Conservation (phyloP, 37 sponge, comb jelly and placozoan genomes). For the Bolinopsis microptera region DNA sequence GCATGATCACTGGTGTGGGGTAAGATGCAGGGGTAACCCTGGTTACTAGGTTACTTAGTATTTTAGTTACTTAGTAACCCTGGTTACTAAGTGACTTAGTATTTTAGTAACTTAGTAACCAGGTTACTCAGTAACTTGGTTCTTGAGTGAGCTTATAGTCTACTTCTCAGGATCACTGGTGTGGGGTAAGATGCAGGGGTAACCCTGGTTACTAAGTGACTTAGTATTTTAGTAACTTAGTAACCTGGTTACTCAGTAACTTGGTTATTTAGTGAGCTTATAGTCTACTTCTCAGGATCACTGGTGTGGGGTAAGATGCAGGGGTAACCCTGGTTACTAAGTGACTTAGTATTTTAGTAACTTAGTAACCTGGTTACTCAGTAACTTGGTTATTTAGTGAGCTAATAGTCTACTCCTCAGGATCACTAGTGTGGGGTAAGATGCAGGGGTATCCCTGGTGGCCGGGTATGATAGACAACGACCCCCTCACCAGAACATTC, state of each 20-base stretch:
- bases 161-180: conserved; percentile 60
- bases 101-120: conserved; percentile 43
- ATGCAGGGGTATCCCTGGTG: conserved; percentile 66
- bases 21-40: conserved; percentile 64
- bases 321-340: conserved; percentile 60
- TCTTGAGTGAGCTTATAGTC: no score
- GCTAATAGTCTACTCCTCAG: no score
- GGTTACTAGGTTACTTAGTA: conserved; percentile 51
- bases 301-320: conserved; percentile 61
- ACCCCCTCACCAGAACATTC: conserved; percentile 25
- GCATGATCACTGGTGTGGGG: conserved; percentile 45
- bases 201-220: conserved; percentile 63
- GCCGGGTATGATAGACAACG: conserved; percentile 61
- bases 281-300: no score
- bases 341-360: conserved; percentile 50
- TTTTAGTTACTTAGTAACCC: conserved; percentile 39
- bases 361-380: background rate
- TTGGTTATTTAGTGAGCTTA: no score
- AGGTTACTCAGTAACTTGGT: background rate
- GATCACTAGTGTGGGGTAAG: conserved; percentile 44
- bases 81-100: conserved; percentile 14
- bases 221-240: conserved; percentile 19
- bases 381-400: no score
- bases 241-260: conserved; percentile 3
- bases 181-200: conserved; percentile 61